These are phyloP conservation scores for Chiridota heheva DNA, from an alignment of 35 echinoderm and acorn worm species.

Conservation along the genomic window DNA sequence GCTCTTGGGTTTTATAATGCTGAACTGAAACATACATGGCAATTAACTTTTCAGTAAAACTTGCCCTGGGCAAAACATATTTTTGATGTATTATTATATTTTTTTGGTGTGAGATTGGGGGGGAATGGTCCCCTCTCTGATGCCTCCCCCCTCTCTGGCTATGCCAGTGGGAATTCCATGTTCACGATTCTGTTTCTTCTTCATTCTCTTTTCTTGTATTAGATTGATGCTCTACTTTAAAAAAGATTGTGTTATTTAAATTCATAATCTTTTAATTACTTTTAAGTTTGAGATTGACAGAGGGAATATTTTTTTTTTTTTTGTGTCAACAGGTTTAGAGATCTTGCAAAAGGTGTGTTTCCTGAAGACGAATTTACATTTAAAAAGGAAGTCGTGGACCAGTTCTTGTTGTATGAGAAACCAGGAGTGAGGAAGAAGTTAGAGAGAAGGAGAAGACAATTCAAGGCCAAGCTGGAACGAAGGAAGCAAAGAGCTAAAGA, in stretches of 20 bases:
- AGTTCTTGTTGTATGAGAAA: slow-evolving; percentile 11
- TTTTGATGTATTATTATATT: too few relatives aligned
- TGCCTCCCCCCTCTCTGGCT: too few relatives aligned
- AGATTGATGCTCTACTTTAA: too few relatives aligned
- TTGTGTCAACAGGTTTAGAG: not conserved
- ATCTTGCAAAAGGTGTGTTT: slow-evolving; percentile 19
- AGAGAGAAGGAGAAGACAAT: slow-evolving; percentile 5
- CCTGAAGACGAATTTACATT: slow-evolving; percentile 8
- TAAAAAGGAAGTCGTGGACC: not conserved
- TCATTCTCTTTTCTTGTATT: not conserved
- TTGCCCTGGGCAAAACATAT: too few relatives aligned
- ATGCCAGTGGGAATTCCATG: too few relatives aligned
- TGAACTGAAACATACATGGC: too few relatives aligned
- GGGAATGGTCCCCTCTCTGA: too few relatives aligned
- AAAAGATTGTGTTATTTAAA: not conserved
- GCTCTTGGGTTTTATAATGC: too few relatives aligned
- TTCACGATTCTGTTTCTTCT: too few relatives aligned
- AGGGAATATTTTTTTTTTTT: not conserved
- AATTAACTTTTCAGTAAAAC: too few relatives aligned
- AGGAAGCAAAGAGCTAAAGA: slow-evolving; percentile 9
- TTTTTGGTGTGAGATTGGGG: too few relatives aligned
- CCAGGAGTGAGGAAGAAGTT: not conserved
- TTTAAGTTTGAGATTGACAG: not conserved
- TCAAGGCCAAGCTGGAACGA: not conserved
- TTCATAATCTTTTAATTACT: not conserved